A percentile compares a stretch with the other conserved stretches of the same genome.
Conservation (phyloP, 2,888 invertebrate species). For the Eupeodes latifasciatus region DNA sequence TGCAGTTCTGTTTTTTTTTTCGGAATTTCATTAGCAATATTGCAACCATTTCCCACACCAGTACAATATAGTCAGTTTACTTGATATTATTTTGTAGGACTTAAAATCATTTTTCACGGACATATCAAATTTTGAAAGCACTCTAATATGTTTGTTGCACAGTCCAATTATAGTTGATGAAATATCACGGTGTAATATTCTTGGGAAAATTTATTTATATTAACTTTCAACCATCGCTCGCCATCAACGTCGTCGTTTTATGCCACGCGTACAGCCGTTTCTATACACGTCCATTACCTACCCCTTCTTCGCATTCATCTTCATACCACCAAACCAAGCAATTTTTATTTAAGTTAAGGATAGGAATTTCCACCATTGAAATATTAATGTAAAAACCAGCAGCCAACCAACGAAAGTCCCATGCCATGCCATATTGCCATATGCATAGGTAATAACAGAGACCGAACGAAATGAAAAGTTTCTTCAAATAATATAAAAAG, state of each 20-base stretch:
- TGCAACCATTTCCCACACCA: no score
- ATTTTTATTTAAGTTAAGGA: slow-evolving; percentile 1
- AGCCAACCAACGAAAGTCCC: no score
- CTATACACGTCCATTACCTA: neutral
- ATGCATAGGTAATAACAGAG: neutral
- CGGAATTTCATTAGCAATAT: no score
- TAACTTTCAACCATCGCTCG: neutral
- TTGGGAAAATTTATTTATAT: slow-evolving; percentile 21
- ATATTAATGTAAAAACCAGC: slow-evolving; percentile 27
- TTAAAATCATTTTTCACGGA: neutral
- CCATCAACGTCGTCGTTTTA: neutral
- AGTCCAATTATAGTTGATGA: slow-evolving; percentile 3
- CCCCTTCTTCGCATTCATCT: neutral
- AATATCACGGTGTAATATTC: slow-evolving; percentile 11
- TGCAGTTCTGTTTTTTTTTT: no score
- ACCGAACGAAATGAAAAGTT: slow-evolving; percentile 28
- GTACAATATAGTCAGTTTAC: no score
- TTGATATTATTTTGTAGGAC: neutral
- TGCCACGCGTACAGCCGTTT: neutral
- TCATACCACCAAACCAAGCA: neutral
- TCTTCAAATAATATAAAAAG: slow-evolving; percentile 4
- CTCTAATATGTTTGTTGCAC: neutral
- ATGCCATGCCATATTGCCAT: neutral
- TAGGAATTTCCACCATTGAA: slow-evolving; percentile 16
- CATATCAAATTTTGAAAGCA: neutral